phyloP scores from a whole-genome alignment of 2,888 invertebrate species.

The Ditylenchus weischeri region DNA sequence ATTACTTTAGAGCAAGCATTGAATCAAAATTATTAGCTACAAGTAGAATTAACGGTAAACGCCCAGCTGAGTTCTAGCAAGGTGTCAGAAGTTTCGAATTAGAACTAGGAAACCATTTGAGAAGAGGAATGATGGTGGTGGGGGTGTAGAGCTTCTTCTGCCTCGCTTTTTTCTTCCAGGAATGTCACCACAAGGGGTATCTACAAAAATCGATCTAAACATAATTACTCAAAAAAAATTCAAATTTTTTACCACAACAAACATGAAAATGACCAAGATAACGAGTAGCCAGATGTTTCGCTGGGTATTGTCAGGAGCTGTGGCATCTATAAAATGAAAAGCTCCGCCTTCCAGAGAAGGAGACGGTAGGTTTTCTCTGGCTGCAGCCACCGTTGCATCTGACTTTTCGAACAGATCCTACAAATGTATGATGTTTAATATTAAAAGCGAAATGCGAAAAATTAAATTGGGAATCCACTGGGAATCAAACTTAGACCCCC shows the following conservation, averaged over 20 bases:
- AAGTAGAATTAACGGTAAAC: too few relatives aligned
- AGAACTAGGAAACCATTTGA: too few relatives aligned
- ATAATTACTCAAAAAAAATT: neutral
- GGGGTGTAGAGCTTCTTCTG: slow-evolving; percentile 37
- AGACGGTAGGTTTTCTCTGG: slow-evolving; percentile 30
- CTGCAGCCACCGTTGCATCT: slow-evolving; percentile 50
- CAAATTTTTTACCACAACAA: slow-evolving; percentile 36
- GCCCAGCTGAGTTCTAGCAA: too few relatives aligned
- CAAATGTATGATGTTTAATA: too few relatives aligned
- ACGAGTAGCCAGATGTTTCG: slow-evolving; percentile 39
- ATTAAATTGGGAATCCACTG: too few relatives aligned
- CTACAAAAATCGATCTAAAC: neutral
- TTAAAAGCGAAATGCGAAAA: too few relatives aligned
- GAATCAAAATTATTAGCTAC: too few relatives aligned
- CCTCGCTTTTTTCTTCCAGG: slow-evolving; percentile 49
- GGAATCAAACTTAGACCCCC: too few relatives aligned
- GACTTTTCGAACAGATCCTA: slow-evolving; percentile 51
- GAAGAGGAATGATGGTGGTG: neutral
- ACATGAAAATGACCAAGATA: slow-evolving; percentile 48
- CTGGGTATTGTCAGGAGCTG: slow-evolving; percentile 43
- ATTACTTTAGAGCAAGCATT: too few relatives aligned
- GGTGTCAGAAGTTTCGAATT: too few relatives aligned
- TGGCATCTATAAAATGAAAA: slow-evolving; percentile 56
- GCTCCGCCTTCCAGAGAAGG: slow-evolving; percentile 37
- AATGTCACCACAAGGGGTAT: slow-evolving; percentile 50